Evolutionary conservation across 2,113 vertebrate genomes (phyloP).

Genomic region (Beaufortia kweichowensis): DNA sequence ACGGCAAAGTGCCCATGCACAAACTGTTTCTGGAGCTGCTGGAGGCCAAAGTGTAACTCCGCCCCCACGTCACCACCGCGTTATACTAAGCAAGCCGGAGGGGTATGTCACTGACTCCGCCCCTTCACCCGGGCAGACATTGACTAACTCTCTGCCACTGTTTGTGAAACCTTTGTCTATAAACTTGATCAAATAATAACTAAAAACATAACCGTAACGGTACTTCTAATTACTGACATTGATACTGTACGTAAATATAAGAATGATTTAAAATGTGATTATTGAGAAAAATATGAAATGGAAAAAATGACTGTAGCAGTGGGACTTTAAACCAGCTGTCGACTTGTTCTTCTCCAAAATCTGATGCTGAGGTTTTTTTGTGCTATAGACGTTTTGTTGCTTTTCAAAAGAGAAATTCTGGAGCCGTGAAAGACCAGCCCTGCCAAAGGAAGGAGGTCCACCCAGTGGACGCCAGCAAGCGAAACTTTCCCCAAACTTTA

Average conservation of each 20-base stretch:
- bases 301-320: constrained; percentile 57
- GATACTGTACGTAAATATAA: constrained; percentile 67
- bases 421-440: constrained; percentile 88
- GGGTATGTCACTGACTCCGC: constrained; percentile 46
- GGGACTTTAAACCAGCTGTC: constrained; percentile 65
- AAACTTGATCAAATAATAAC: constrained; percentile 69
- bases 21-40: constrained; percentile 99
- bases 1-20: constrained; percentile 99
- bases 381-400: constrained; percentile 65
- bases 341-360: constrained; percentile 57
- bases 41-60: constrained; percentile 98
- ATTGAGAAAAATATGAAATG: constrained; percentile 59
- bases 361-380: constrained; percentile 65
- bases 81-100: constrained; percentile 64
- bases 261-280: constrained; percentile 66
- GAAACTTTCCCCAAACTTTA: constrained; percentile 65
- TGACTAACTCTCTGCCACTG: constrained; percentile 60
- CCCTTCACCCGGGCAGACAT: constrained; percentile 52
- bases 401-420: constrained; percentile 73
- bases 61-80: constrained; percentile 61
- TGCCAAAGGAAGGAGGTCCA: constrained; percentile 96
- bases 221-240: constrained; percentile 59
- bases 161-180: constrained; percentile 74
- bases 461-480: constrained; percentile 90
- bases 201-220: constrained; percentile 47